Base-by-base conservation (phyloP, 2,888 invertebrate species). In the Hermaeophaga mercurialis region DNA sequence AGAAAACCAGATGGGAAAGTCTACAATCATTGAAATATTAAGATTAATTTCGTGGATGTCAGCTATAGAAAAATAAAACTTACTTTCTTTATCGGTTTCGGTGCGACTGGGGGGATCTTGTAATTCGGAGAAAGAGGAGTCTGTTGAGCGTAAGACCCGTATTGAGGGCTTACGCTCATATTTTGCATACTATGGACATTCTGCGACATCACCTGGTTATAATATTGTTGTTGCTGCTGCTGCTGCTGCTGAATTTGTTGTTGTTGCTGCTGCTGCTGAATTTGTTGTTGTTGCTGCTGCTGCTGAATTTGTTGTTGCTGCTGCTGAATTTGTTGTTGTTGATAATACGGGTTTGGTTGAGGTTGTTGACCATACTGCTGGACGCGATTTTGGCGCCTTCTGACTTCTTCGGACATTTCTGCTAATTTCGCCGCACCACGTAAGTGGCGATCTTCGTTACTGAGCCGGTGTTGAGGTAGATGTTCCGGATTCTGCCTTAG, bases 341-440 rank as follows among this genome's bases (percentile, higher is more conserved):
- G 43, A 11, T 52, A 45, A 26, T 54, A 41, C 1, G 33, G 19
- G 41, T 31, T 41, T 18, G 36, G 39, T 28, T 53, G 46, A 2
- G 36, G 26, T 17, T 34, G 52, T 38, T 56, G 56, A 17, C 46
- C 50, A 28, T n/a, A 19, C 11, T 59, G 46, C 17, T 52, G 59
- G 1, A 68, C 61, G 31, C 80, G 76, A 61, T 80, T 82, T 63
- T 82, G 82, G 12, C 87, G 75, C 41, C 89, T 78, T 57, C 87
- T 77, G 7, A 90, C 86, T 73, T 92, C 90, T 70, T 93, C 90
- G 2, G 89, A 86, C 89, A 91, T 70, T 76, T 91, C 91, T 3
- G 86, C 85, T 55, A 90, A 79, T 73, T 90, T 88, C 0, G 87
- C 87, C 36, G 82, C 79, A 1, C 85, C 82, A 18, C 76, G 64